Base-by-base conservation (phyloP, 2,888 invertebrate species). In the Ypsolopha sequella region DNA sequence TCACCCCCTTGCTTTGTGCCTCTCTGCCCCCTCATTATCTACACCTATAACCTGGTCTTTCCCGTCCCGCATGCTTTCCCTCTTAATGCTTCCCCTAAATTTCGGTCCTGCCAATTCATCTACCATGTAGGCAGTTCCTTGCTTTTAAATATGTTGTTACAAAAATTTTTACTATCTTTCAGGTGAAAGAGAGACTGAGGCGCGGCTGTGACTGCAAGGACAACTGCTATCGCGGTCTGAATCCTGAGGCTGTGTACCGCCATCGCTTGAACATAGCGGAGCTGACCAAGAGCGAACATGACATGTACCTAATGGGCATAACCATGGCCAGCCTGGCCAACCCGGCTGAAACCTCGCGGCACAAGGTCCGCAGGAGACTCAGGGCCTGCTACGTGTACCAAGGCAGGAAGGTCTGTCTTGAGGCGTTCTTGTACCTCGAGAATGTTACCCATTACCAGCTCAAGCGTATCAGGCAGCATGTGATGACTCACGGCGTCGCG, bases 261-360 rank as follows among this genome's bases (percentile, higher is more conserved):
- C 93, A 94, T 69, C 84, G 93, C 59, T 76, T 93, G 39, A 93
- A 94, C 63, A 93, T 93, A 55, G 93, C 93, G 0, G 93, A 94
- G 71, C 69, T 93, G 54, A 93, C 93, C 0, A 93, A 93, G 76
- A 92, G 91, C 52, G 93, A 94, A 72, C 93, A 93, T 72, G 93
- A 93, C 71, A 93, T 94, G 93, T 94, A 94, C 68, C 78, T 93
- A 62, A 93, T 93, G 93, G 93, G 93, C n/a, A 91, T 94, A 36
- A 93, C 93, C 2, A 93, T 93, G 93, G 93, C 93, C 0, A 93
- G 93, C 61, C 79, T 93, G 58, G 91, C 92, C 0, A 93, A 93
- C 72, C 91, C 92, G 13, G 91, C 92, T 52, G 91, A 91, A 54
- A 92, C 91, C 0, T 91, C 91, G 0, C 79, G 92, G 24, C 92